Evolutionary conservation across 2,888 invertebrate genomes (phyloP).

Genomic region (Tipula confusa): DNA sequence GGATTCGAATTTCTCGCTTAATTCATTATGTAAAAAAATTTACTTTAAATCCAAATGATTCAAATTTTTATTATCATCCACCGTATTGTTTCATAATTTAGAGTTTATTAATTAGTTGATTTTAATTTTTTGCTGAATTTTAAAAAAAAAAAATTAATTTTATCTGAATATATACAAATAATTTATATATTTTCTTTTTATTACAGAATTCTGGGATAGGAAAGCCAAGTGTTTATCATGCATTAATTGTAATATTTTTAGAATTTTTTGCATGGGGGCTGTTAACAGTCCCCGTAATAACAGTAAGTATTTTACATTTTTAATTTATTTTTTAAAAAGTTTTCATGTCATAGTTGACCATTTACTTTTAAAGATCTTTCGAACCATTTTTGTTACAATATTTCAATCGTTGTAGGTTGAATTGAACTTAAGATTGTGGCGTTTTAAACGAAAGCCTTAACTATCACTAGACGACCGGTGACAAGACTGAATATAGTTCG

Average conservation of each 20-base stretch:
- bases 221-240: slow-evolving; percentile 96
- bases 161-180: slow-evolving; percentile 32
- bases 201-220: slow-evolving; percentile 81
- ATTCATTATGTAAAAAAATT: neutral
- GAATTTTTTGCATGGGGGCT: slow-evolving; percentile 99
- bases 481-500: no score
- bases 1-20: neutral
- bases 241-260: slow-evolving; percentile 96
- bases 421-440: no score
- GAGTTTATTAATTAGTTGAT: neutral
- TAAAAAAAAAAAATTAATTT: slow-evolving; percentile 34
- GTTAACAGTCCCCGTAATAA: slow-evolving; percentile 95
- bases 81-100: neutral
- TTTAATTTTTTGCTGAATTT: neutral
- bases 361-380: no score
- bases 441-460: no score
- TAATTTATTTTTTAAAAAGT: neutral
- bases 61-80: neutral
- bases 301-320: slow-evolving; percentile 41
- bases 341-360: no score
- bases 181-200: slow-evolving; percentile 38
- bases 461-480: no score
- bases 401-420: no score
- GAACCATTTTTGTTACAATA: no score
- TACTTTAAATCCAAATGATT: neutral